Base-by-base conservation (phyloP, 2,113 vertebrate genomes). In the Mungos mungo region DNA sequence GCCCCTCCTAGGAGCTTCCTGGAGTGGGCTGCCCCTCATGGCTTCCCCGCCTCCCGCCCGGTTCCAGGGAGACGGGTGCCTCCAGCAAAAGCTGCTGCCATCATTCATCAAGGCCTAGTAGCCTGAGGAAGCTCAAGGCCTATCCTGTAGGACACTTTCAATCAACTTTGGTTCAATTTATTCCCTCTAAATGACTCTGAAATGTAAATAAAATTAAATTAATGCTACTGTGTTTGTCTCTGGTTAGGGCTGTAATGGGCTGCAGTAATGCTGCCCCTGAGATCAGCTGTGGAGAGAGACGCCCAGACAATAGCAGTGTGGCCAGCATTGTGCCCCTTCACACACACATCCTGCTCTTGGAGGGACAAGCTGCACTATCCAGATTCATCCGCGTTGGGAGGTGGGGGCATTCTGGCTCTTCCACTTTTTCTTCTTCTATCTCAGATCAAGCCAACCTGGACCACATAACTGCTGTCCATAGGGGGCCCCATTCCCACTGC, bases 161-260 rank as follows among this genome's bases (percentile, higher is more conserved):
- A 97, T 99, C 98, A 98, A 98, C 98, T 96, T 97, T 87, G 66
- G 92, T 98, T 98, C 98, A 97, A 83, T 98, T 98, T 98, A 97
- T 98, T 98, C 97, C 93, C 89, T 89, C 81, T 98, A 98, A 99
- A 98, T 98, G 98, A 98, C 97, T 98, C 98, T 94, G 98, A 98
- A 98, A 98, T 86, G 69, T 98, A 99, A 99, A 98, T 99, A 98
- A 98, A 98, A 99, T 98, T 98, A 98, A 98, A 98, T 98, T 98
- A 98, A 98, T 92, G 93, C 83, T 97, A 83, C 96, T 96, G 98
- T 96, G 96, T 98, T 98, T 98, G 97, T 98, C 97, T 98, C 98
- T 97, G 97, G 95, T 97, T 98, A 97, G 94, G 97, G 96, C 93
- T 96, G 54, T 96, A 98, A 98, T 97, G 97, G 93, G 96, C 97